Base-by-base conservation (phyloP, 2,888 invertebrate species). In the Cryptocephalus moraei region DNA sequence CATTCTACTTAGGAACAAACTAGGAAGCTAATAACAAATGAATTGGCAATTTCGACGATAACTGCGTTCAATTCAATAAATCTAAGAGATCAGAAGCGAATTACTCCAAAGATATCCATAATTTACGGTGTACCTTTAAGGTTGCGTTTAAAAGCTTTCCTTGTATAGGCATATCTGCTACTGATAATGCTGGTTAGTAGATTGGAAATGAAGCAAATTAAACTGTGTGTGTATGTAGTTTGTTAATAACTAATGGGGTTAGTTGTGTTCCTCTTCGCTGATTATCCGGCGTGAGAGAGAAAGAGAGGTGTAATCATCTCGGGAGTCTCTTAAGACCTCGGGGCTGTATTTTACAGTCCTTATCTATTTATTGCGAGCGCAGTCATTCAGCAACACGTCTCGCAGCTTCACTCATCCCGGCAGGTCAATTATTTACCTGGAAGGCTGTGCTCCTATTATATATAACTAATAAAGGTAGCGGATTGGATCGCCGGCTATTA, bases 401-500 rank as follows among this genome's bases (percentile, higher is more conserved):
- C 8, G 41, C 14, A 34, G 39, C 10, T 32, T 32, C 33, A 9
- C 43, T 44, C 43, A 34, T 10, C 43, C 22, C 11, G 32, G 10
- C 12, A 33, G 11, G 46, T 46, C 42, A 11, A 41, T 40, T 40
- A 45, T 39, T 49, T 43, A 38, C 49, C 49, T 55, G 55, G 45
- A 38, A 48, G 39, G 46, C 52, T 56, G 49, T 46, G 50, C 43
- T 53, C 64, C 65, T 64, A 64, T 65, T 66, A 66, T 65, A 62
- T 63, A 59, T 59, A 61, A 65, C 63, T 65, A 66, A 66, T 66
- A 66, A 63, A 63, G 59, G 56, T 59, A 56, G 56, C 55, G 54
- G 64, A 68, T 67, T 68, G 67, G 67, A 58, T 62, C 62, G 52
- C 57, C 56, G 59, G 65, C 67, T 67, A 68, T 68, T 68, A 68